phyloP scores from a whole-genome alignment of 2,797 vertebrate species.

The Alectoris magna region DNA sequence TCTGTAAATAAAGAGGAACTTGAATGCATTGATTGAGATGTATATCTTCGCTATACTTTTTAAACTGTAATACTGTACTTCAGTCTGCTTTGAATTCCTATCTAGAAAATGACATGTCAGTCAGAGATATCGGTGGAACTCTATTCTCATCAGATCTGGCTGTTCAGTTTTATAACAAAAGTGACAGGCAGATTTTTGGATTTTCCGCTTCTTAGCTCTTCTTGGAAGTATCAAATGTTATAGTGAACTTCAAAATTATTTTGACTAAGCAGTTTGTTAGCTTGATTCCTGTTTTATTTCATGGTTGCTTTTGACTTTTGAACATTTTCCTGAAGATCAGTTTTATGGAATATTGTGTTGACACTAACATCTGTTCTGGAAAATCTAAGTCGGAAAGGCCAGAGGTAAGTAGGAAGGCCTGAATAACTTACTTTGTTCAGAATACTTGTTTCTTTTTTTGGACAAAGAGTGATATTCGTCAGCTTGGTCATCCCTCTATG shows the following conservation, averaged over 20 bases:
- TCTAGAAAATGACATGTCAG: not conserved
- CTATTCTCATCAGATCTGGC: not conserved
- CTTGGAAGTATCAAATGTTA: not conserved
- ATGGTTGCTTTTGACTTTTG: not conserved
- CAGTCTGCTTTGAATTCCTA: not conserved
- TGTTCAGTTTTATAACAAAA: not conserved
- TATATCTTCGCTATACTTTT: not conserved
- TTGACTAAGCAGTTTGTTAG: not conserved
- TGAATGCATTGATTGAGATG: not conserved
- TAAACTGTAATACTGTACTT: not conserved
- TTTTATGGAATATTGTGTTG: not conserved
- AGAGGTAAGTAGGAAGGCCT: not conserved
- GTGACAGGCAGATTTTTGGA: not conserved
- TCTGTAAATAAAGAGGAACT: not conserved
- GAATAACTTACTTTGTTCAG: not conserved
- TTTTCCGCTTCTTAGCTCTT: not conserved
- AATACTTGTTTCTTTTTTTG: conserved; percentile 22
- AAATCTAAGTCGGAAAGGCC: not conserved
- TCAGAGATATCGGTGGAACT: not conserved
- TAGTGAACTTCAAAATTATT: not conserved
- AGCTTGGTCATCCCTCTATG: conserved; percentile 22
- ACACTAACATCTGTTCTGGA: not conserved
- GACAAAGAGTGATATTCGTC: not conserved
- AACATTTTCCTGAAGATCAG: not conserved
- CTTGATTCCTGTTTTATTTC: not conserved